Base-by-base conservation (phyloP, 1,140 invertebrate genomes). In the Berghia stephanieae region DNA sequence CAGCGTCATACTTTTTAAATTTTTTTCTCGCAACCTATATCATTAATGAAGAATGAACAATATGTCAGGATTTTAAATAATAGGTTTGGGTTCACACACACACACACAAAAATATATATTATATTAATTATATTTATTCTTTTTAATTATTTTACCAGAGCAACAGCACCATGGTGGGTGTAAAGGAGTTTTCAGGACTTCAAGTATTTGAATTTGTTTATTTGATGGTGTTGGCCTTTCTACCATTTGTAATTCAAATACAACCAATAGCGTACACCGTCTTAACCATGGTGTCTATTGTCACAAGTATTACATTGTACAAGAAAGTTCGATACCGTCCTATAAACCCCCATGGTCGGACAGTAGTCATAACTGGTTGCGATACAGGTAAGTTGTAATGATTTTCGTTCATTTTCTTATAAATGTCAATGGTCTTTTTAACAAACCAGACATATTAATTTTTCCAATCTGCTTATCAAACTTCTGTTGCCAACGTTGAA, bases 191-290 rank as follows among this genome's bases (percentile, higher is more conserved):
- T 52, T 38, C 71, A 3, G 46, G 70, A 0, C 74, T 80, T 3
- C 81, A 82, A 24, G 49, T 78, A n/a, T 79, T 82, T 79, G 81
- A 82, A 49, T 43, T 79, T 49, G 46, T 77, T 4, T 82, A 80
- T 40, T 42, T 82, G 36, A 44, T 77, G 49, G 78, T 63, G 2
- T 70, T 82, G 13, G 81, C 79, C 2, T 80, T 82, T 43, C 75
- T 82, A 44, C 81, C 81, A 21, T 82, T 79, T 66, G 34, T 80
- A 31, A 24, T 82, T 42, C 77, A 79, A 8, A 60, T 78, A 21
- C 75, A 66, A 46, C 74, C 69, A 57, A 72, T 80, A 24, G 75
- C 74, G 21, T 69, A 78, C 42, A 74, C 57, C 13, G 67, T 82
- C 13, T 44, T 82, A 16, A 46, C 52, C 38, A 60, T 80, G 21